Conservation (phyloP, 2,797 vertebrate species). For the Eulemur mongoz region DNA sequence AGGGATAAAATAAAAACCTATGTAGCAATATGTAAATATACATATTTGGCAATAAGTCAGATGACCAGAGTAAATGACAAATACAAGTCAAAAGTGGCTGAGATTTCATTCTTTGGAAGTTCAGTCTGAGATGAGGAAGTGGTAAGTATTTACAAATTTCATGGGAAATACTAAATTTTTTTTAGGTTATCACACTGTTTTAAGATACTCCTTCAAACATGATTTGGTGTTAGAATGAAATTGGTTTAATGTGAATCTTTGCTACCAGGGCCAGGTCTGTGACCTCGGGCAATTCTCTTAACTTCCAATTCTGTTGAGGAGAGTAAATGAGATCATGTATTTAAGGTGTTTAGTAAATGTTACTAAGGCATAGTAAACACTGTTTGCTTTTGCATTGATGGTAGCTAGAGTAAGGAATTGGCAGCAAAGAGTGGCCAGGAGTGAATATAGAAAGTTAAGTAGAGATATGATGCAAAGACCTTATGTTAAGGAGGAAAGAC, state of each 20-base stretch:
- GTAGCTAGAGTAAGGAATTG: not conserved
- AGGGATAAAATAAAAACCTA: conserved; percentile 43
- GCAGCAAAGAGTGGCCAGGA: not conserved
- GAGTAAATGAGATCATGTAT: not conserved
- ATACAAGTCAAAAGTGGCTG: conserved; percentile 14
- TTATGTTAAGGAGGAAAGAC: not conserved
- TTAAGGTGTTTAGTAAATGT: not conserved
- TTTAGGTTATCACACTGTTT: not conserved
- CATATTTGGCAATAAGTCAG: conserved; percentile 56
- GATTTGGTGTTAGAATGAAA: not conserved
- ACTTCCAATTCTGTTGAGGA: not conserved
- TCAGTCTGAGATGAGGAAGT: conserved; percentile 23
- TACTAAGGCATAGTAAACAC: not conserved
- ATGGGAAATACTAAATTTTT: not conserved
- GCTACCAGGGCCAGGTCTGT: not conserved
- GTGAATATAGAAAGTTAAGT: not conserved
- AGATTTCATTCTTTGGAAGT: conserved; percentile 27
- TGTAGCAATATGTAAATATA: not conserved
- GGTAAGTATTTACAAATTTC: conserved; percentile 4
- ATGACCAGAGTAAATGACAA: conserved; percentile 8
- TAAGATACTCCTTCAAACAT: not conserved
- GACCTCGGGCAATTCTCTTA: not conserved
- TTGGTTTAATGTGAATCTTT: not conserved
- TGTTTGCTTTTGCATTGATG: not conserved
- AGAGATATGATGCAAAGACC: not conserved